These are phyloP conservation scores for Alectura lathami DNA, from an alignment of 2,113 vertebrate genomes.

Conservation along the genomic window DNA sequence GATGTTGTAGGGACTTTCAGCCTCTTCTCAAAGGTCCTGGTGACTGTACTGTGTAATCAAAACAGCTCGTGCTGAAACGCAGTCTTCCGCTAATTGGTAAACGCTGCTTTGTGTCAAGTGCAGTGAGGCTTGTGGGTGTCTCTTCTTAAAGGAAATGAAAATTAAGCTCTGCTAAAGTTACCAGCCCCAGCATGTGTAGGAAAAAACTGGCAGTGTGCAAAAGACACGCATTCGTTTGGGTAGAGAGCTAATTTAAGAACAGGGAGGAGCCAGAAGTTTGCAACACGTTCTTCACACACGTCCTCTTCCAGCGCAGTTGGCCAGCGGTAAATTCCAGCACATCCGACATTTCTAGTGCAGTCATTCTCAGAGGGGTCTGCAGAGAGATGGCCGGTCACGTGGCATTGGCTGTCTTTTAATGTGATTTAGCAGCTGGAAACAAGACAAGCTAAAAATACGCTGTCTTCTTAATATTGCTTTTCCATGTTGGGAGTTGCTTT, in stretches of 20 bases:
- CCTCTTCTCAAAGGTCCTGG: constrained; percentile 37
- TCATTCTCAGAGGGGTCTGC: constrained; percentile 29
- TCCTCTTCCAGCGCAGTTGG: constrained; percentile 53
- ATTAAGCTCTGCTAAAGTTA: neutral
- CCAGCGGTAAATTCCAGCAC: constrained; percentile 55
- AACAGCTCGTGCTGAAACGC: neutral
- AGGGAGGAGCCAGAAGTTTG: constrained; percentile 46
- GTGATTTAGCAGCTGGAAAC: constrained; percentile 64
- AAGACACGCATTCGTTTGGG: neutral
- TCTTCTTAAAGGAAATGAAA: constrained; percentile 51
- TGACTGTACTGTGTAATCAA: neutral
- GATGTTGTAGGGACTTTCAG: neutral
- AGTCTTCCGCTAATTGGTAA: neutral
- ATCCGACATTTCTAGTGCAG: constrained; percentile 43
- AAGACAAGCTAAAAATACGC: constrained; percentile 62
- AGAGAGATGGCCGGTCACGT: constrained; percentile 30
- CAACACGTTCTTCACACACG: constrained; percentile 37
- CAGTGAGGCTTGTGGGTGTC: constrained; percentile 40
- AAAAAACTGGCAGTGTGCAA: constrained; percentile 33
- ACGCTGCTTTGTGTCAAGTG: neutral
- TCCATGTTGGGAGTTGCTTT: constrained; percentile 68
- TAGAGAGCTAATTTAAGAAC: constrained; percentile 57
- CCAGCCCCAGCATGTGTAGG: neutral
- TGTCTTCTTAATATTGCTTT: constrained; percentile 63
- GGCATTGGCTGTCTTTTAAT: constrained; percentile 52